A percentile compares a stretch with the other conserved stretches of the same genome.
phyloP scores from a whole-genome alignment of 64 coral and sea anemone species.

The Actinia equina region DNA sequence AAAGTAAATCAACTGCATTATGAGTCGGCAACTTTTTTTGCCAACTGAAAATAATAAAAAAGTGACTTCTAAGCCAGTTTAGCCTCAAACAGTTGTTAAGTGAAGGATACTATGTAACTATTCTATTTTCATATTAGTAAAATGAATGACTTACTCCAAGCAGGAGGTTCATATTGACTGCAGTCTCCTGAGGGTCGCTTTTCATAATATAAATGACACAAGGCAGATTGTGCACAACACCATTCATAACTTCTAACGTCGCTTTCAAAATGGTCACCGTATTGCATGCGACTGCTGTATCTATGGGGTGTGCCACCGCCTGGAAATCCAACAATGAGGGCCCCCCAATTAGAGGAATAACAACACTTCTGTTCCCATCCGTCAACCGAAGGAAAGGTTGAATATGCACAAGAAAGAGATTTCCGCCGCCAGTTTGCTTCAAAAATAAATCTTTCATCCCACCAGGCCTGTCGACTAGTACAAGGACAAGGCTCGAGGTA shows the following conservation, averaged over 20 bases:
- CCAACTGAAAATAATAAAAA: too few species aligned
- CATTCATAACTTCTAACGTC: slow-evolving; percentile 9
- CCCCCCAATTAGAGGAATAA: slow-evolving; percentile 26
- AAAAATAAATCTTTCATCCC: slow-evolving; percentile 19
- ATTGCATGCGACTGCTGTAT: slow-evolving; percentile 17
- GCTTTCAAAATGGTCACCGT: background rate
- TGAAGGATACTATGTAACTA: too few species aligned
- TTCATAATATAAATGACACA: slow-evolving; percentile 35
- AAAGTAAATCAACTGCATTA: too few species aligned
- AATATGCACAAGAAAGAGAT: background rate
- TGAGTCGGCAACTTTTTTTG: too few species aligned
- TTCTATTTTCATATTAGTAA: too few species aligned
- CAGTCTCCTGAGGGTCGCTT: slow-evolving; percentile 35
- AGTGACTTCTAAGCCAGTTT: too few species aligned
- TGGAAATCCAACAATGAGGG: slow-evolving; percentile 36
- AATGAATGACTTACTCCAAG: slow-evolving; percentile 20
- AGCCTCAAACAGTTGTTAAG: too few species aligned
- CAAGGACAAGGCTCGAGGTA: slow-evolving; percentile 51
- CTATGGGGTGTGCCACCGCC: slow-evolving; percentile 23
- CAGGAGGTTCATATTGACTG: slow-evolving; percentile 3
- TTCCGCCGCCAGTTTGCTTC: background rate
- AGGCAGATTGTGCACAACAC: slow-evolving; percentile 7
- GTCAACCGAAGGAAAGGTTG: slow-evolving; percentile 18
- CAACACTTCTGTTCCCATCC: slow-evolving; percentile 50
- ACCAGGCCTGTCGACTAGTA: slow-evolving; percentile 34